Evolutionary conservation across 2,113 vertebrate genomes (phyloP).

Genomic region (Oceanodroma tethys): DNA sequence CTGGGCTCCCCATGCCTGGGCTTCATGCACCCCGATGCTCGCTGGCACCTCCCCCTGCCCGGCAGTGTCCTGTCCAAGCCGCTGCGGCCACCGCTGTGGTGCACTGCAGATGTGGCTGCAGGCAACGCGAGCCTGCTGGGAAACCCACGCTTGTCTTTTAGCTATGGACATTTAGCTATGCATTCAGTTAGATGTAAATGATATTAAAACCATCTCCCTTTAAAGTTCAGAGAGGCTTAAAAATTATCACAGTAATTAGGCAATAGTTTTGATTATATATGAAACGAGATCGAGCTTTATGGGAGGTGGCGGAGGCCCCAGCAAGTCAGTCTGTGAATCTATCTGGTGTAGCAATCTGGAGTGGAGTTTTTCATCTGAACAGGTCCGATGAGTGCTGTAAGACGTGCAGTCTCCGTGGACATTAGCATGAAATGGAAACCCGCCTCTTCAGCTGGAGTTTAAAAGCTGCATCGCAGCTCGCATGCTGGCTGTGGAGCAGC

Average conservation of each 20-base stretch:
- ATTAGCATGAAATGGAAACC: not conserved
- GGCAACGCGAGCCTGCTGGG: not conserved
- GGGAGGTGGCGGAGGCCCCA: not conserved
- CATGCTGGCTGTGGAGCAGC: not conserved
- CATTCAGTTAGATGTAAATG: not conserved
- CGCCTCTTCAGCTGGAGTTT: not conserved
- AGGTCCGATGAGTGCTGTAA: not conserved
- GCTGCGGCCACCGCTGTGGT: rapidly evolving
- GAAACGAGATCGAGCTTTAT: not conserved
- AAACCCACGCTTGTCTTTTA: not conserved
- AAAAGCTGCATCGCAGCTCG: not conserved
- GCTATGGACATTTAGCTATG: not conserved
- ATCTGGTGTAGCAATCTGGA: not conserved
- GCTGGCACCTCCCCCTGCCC: not conserved
- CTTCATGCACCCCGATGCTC: rapidly evolving
- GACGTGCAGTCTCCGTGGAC: not conserved
- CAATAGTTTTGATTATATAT: slow-evolving; percentile 3
- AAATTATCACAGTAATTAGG: not conserved
- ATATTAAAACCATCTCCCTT: not conserved
- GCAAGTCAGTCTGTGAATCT: not conserved
- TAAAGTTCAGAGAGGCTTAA: not conserved
- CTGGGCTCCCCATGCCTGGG: not conserved
- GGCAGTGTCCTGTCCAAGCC: not conserved
- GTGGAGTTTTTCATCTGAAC: not conserved
- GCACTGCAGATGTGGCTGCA: not conserved